Percentiles rank a stretch among this genome's conserved stretches.
Conservation (phyloP, 2,797 vertebrate species). For the Propithecus deckenii region DNA sequence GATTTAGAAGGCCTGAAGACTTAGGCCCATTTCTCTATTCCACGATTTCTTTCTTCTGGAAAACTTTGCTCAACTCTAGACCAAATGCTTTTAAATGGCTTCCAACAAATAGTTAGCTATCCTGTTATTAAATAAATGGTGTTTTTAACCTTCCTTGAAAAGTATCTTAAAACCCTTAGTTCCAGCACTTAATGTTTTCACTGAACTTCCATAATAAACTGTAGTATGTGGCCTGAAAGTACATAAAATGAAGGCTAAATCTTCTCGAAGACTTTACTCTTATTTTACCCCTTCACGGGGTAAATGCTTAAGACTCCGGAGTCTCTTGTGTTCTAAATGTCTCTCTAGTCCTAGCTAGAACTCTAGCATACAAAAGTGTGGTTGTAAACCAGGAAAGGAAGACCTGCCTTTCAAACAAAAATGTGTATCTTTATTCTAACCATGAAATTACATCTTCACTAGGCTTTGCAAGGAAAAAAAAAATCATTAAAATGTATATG, state of each 20-base stretch:
- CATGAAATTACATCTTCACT: conserved; percentile 2
- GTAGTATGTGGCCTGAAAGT: not conserved
- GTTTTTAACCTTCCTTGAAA: not conserved
- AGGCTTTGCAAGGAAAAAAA: not conserved
- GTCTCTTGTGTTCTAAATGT: not conserved
- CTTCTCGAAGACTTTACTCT: not conserved
- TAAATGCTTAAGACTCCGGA: not conserved
- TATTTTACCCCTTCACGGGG: not conserved
- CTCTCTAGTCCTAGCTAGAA: not conserved
- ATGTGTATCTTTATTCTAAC: not conserved
- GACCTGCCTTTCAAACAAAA: not conserved
- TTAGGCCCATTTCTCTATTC: not conserved
- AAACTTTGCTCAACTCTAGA: not conserved
- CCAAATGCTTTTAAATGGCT: not conserved
- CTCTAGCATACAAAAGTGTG: not conserved
- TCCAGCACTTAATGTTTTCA: not conserved
- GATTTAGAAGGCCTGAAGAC: not conserved
- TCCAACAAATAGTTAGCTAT: not conserved
- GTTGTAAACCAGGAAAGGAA: not conserved
- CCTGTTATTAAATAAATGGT: not conserved
- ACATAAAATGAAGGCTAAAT: not conserved
- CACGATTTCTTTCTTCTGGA: not conserved
- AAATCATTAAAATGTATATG: not conserved
- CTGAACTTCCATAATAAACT: not conserved
- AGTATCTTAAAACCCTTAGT: not conserved